Percentiles rank a stretch among this genome's conserved stretches.
Evolutionary conservation across 1,140 invertebrate species (phyloP).

Genomic region (Cyclargus thomasi): DNA sequence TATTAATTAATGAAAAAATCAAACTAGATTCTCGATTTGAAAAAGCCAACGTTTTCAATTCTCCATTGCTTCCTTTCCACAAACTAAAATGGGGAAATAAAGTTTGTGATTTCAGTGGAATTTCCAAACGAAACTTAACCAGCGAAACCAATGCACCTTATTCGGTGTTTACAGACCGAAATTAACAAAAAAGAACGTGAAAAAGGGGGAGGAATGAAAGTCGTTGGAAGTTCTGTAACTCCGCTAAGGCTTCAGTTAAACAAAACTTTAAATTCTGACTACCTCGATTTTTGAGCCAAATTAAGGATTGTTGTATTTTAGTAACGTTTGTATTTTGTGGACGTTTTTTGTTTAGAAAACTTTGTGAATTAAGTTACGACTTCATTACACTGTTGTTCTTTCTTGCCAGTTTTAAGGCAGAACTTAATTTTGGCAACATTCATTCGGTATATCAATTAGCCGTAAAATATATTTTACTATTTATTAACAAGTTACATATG

Average conservation of each 20-base stretch:
- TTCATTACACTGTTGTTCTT: not conserved
- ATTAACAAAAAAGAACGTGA: conserved; percentile 35
- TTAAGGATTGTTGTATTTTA: conserved; percentile 31
- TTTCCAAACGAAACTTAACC: conserved; percentile 21
- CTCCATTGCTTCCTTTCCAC: conserved; percentile 19
- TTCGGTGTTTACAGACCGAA: conserved; percentile 32
- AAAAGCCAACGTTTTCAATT: conserved; percentile 14
- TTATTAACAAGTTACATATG: not conserved
- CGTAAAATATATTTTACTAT: too few relatives aligned
- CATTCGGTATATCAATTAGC: too few relatives aligned
- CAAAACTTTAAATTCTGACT: conserved; percentile 30
- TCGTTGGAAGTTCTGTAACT: conserved; percentile 32
- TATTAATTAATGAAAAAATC: not conserved
- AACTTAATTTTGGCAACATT: too few relatives aligned
- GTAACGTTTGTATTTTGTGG: conserved; percentile 15
- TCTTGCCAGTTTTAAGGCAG: not conserved
- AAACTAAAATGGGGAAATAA: conserved; percentile 21
- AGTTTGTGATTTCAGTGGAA: conserved; percentile 22
- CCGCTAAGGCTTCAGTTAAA: conserved; percentile 36
- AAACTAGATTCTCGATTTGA: not conserved
- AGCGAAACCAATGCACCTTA: conserved; percentile 22
- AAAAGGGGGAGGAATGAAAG: conserved; percentile 27
- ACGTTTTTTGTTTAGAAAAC: conserved; percentile 2
- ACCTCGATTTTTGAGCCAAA: conserved; percentile 29
- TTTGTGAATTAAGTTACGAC: not conserved